Percentiles rank a stretch among this genome's conserved stretches.
Conservation (phyloP, 2,888 invertebrate species). For the Helobdella robusta region DNA sequence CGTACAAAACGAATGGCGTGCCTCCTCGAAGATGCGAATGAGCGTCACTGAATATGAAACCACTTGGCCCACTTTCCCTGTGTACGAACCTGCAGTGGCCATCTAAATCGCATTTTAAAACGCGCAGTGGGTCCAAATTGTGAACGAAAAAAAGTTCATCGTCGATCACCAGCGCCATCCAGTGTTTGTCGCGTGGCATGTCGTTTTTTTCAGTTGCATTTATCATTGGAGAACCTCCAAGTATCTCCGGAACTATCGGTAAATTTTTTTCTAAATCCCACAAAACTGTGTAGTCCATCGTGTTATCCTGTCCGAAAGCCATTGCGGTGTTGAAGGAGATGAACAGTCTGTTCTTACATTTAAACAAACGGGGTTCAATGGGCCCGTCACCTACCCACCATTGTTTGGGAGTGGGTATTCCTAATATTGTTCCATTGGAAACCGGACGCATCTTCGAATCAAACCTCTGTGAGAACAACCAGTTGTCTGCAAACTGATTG, state of each 20-base stretch:
- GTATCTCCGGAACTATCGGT: slow-evolving; percentile 36
- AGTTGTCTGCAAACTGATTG: slow-evolving; percentile 39
- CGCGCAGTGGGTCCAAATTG: slow-evolving; percentile 37
- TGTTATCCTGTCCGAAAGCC: slow-evolving; percentile 30
- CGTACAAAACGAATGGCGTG: slow-evolving; percentile 37
- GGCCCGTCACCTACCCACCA: slow-evolving; percentile 38
- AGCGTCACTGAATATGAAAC: slow-evolving; percentile 35
- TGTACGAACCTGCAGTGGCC: slow-evolving; percentile 35
- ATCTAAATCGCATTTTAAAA: slow-evolving; percentile 34
- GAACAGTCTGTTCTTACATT: slow-evolving; percentile 31
- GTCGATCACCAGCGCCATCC: slow-evolving; percentile 34
- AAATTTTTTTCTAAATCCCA: slow-evolving; percentile 35
- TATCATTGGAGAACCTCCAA: slow-evolving; percentile 37
- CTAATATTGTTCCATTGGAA: slow-evolving; percentile 35
- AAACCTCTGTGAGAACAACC: slow-evolving; percentile 37
- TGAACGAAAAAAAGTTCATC: slow-evolving; percentile 37
- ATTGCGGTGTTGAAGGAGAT: slow-evolving; percentile 37
- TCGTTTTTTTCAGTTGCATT: slow-evolving; percentile 35
- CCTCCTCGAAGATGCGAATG: slow-evolving; percentile 37
- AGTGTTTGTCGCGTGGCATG: slow-evolving; percentile 38
- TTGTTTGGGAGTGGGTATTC: slow-evolving; percentile 37
- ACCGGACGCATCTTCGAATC: slow-evolving; percentile 34
- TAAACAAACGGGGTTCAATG: slow-evolving; percentile 37
- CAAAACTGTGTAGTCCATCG: slow-evolving; percentile 36
- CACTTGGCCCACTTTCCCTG: slow-evolving; percentile 30